Conservation (phyloP, 2,797 vertebrate species). For the Odontamblyopus lacepedii region DNA sequence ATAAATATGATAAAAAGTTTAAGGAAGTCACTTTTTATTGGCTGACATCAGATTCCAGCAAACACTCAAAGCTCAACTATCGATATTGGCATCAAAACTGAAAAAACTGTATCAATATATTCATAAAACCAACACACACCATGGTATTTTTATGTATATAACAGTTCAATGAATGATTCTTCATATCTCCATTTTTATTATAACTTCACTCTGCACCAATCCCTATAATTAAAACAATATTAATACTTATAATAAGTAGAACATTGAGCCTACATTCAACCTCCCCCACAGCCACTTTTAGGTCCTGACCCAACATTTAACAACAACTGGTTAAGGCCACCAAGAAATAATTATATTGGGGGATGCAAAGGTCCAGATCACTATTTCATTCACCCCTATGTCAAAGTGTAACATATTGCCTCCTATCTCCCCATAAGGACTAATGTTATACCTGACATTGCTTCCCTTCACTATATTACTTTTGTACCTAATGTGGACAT, state of each 20-base stretch:
- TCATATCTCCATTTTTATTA: not conserved
- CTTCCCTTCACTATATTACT: constrained; percentile 11
- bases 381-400: constrained; percentile 1
- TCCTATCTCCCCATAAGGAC: not conserved
- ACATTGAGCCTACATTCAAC: not conserved
- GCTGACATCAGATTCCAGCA: no score
- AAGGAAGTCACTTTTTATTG: no score
- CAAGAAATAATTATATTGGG: not conserved
- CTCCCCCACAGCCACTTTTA: not conserved
- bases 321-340: constrained; percentile 5
- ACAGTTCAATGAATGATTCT: not conserved
- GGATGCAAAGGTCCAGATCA: constrained; percentile 1
- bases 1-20: no score
- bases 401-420: constrained; percentile 3
- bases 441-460: constrained; percentile 16
- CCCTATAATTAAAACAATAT: not conserved
- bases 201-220: not conserved
- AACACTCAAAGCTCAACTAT: no score
- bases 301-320: constrained; percentile 3
- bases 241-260: not conserved
- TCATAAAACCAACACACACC: no score
- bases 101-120: no score
- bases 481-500: constrained; percentile 14
- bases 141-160: no score
- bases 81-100: no score